phyloP scores from a whole-genome alignment of 2,888 invertebrate species.

The Chrysolina americana region DNA sequence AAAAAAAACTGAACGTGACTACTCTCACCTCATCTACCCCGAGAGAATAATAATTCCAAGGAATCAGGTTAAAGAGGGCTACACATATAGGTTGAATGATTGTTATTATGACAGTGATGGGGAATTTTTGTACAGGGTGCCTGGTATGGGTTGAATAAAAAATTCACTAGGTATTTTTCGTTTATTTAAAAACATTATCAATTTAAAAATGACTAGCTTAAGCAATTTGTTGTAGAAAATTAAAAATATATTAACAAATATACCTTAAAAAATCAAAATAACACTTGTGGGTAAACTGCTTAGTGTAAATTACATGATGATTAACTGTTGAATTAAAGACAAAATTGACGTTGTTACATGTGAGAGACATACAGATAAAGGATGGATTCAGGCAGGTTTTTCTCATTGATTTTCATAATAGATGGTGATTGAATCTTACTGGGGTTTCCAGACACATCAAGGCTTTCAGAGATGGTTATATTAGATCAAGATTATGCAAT shows the following conservation, averaged over 20 bases:
- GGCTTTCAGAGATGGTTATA: no score
- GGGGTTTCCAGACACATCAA: no score
- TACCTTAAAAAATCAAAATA: constrained; percentile 1
- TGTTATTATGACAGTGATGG: constrained; percentile 88
- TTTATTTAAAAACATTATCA: constrained; percentile 58
- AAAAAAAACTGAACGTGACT: constrained; percentile 53
- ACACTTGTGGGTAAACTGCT: constrained; percentile 12
- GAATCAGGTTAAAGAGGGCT: constrained; percentile 75
- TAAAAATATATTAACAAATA: constrained; percentile 26
- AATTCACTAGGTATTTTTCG: constrained; percentile 32
- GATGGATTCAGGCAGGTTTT: not conserved
- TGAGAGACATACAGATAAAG: not conserved
- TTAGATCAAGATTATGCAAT: no score
- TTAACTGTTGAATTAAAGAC: not conserved
- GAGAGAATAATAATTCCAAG: constrained; percentile 81
- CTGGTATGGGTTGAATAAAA: constrained; percentile 73
- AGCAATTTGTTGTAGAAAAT: constrained; percentile 45
- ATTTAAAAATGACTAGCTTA: constrained; percentile 65
- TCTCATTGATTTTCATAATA: no score
- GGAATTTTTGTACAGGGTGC: constrained; percentile 83
- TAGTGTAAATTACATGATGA: not conserved
- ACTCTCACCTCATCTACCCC: constrained; percentile 69
- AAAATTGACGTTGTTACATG: not conserved
- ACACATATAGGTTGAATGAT: constrained; percentile 82
- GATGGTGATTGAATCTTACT: no score